These are phyloP conservation scores for Xiphophorus maculatus DNA, from an alignment of 2,113 vertebrate species.

Conservation along the genomic window DNA sequence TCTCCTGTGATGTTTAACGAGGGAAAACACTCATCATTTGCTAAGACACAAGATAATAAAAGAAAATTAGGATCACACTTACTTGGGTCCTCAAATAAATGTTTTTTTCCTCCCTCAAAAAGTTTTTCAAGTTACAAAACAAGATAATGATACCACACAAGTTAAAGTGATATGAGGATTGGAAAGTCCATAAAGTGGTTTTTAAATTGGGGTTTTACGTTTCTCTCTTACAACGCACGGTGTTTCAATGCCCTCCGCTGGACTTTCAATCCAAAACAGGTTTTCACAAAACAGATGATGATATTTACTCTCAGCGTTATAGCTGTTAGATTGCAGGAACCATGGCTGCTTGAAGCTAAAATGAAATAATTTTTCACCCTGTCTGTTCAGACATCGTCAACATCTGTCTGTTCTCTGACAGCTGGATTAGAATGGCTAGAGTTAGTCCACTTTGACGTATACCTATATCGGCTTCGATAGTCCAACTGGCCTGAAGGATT, in stretches of 20 bases:
- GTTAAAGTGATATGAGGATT: too few relatives aligned
- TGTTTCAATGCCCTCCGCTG: neutral
- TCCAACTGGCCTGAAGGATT: too few relatives aligned
- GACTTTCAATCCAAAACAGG: neutral
- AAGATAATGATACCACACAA: too few relatives aligned
- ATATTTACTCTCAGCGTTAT: conserved; percentile 8
- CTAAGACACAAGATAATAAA: neutral
- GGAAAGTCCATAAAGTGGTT: too few relatives aligned
- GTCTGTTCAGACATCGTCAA: conserved; percentile 13
- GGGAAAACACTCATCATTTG: neutral
- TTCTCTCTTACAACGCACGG: neutral
- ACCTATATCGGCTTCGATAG: too few relatives aligned
- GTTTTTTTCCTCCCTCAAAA: too few relatives aligned
- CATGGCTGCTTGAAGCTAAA: neutral
- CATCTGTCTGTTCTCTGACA: neutral
- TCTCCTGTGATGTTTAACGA: neutral
- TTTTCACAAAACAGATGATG: neutral
- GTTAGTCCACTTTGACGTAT: too few relatives aligned
- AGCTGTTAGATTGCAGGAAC: neutral
- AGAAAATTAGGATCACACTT: neutral
- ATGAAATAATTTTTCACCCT: neutral
- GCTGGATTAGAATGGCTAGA: too few relatives aligned
- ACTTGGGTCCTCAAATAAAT: too few relatives aligned
- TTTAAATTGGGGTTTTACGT: too few relatives aligned
- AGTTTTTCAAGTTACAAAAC: too few relatives aligned